Base-by-base conservation (phyloP, 2,797 vertebrate species). In the Avahi laniger region DNA sequence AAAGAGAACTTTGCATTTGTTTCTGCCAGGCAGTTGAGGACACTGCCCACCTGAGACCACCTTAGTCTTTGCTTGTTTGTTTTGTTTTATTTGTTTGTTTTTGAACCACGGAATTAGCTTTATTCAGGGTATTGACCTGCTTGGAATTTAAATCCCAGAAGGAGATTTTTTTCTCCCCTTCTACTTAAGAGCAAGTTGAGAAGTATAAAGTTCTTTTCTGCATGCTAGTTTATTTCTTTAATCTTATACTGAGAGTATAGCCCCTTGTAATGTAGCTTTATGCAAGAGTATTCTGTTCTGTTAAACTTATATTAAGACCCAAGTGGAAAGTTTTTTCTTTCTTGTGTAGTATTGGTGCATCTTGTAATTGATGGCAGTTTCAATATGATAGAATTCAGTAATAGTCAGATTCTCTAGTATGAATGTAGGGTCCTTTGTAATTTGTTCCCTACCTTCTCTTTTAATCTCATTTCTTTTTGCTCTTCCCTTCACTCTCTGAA, bases 91-190 rank as follows among this genome's bases (percentile, higher is more conserved):
- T 48, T 38, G 15, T 84, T 96, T 96, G 28, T 48, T 95, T 95
- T 96, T 82, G 43, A 59, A 89, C 89, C 52, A 89, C 22, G 61
- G 20, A 95, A 14, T 75, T 96, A 91, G n/a, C 43, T 96, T 89
- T 94, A 82, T 96, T 94, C 14, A 92, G 43, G 33, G 48, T 72
- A 13, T 15, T 86, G 67, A 86, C 26, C 5, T 59, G 13, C 17
- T 79, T 50, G 63, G 35, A 70, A 26, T 91, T 97, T 5, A 81
- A 4, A 92, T 95, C 72, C 95, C 20, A 41, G 7, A 15, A 14
- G n/a, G 18, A 67, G 7, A 82, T 54, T 80, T 67, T 82, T 43
- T 13, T 4, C 5, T 30, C 4, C 35, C 35, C 33, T 46, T 50
- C 46, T 17, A 76, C 48, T 48, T 59, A 52, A 83, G 57, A 46